These are phyloP conservation scores for Myotis daubentonii DNA, from an alignment of 2,797 vertebrate species.

Conservation along the genomic window DNA sequence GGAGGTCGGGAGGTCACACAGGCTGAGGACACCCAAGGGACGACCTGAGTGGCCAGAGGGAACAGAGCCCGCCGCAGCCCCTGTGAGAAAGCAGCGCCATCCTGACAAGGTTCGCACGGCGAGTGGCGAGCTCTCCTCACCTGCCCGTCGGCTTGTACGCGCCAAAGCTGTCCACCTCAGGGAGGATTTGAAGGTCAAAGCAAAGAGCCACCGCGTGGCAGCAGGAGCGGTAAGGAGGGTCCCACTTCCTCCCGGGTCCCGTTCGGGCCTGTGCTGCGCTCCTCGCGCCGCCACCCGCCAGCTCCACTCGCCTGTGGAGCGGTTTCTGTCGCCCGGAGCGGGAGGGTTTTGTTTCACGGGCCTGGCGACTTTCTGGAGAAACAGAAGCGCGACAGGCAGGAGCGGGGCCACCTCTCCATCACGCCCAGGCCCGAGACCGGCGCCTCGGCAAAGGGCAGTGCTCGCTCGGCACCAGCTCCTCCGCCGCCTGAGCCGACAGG, in stretches of 20 bases:
- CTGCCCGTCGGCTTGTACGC: neutral
- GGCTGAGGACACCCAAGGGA: neutral
- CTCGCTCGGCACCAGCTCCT: neutral
- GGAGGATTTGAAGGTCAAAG: neutral
- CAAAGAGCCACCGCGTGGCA: neutral
- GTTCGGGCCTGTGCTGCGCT: too few relatives aligned
- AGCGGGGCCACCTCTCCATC: neutral
- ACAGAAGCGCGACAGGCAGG: neutral
- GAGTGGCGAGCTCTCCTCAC: too few relatives aligned
- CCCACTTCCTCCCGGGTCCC: too few relatives aligned
- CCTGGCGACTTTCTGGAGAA: neutral
- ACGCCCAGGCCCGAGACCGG: neutral
- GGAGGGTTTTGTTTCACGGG: neutral
- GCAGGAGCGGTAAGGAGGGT: neutral
- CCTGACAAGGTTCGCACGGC: neutral
- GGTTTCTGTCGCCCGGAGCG: neutral
- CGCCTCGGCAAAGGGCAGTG: neutral
- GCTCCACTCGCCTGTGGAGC: too few relatives aligned
- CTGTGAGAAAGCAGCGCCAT: neutral
- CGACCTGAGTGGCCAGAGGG: neutral
- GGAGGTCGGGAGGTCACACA: neutral
- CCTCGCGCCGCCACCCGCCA: too few relatives aligned
- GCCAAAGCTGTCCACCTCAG: neutral
- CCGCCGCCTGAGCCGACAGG: neutral
- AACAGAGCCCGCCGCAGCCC: neutral